Evolutionary conservation across 1,140 invertebrate genomes (phyloP).

Genomic region (Drosophila tani): DNA sequence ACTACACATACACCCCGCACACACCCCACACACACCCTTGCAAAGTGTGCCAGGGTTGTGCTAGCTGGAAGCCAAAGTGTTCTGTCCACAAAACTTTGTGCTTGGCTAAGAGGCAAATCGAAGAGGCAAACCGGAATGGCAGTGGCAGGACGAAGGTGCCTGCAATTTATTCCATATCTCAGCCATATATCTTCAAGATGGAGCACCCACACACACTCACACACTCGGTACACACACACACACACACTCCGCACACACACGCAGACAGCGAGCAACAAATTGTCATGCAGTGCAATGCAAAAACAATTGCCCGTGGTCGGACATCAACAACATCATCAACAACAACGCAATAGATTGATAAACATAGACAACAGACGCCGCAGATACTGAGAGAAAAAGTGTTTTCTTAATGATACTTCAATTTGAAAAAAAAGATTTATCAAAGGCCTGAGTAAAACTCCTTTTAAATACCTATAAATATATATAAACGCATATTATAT

Average conservation of each 20-base stretch:
- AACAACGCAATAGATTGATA: slow-evolving; percentile 70
- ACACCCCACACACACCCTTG: not conserved
- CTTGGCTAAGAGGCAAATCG: slow-evolving; percentile 34
- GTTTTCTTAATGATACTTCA: not conserved
- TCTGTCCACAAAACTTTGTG: slow-evolving; percentile 58
- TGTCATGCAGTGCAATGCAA: slow-evolving; percentile 57
- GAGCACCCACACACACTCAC: slow-evolving; percentile 34
- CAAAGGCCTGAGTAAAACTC: too few relatives aligned
- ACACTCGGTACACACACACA: not conserved
- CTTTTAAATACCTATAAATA: too few relatives aligned
- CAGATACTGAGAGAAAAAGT: slow-evolving; percentile 16
- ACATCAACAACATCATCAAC: slow-evolving; percentile 52
- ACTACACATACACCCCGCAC: not conserved
- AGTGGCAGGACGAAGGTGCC: slow-evolving; percentile 16
- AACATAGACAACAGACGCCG: slow-evolving; percentile 63
- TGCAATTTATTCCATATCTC: slow-evolving; percentile 51
- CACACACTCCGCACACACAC: not conserved
- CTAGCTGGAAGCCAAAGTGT: slow-evolving; percentile 48
- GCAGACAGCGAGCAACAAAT: slow-evolving; percentile 56
- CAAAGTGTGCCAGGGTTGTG: slow-evolving; percentile 47
- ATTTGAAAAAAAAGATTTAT: too few relatives aligned
- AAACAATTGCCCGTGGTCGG: slow-evolving; percentile 59
- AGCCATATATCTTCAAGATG: slow-evolving; percentile 52
- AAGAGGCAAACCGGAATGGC: slow-evolving; percentile 13
- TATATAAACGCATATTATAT: too few relatives aligned